Conservation (phyloP, 2,888 invertebrate genomes). For the Parnassius orleans region DNA sequence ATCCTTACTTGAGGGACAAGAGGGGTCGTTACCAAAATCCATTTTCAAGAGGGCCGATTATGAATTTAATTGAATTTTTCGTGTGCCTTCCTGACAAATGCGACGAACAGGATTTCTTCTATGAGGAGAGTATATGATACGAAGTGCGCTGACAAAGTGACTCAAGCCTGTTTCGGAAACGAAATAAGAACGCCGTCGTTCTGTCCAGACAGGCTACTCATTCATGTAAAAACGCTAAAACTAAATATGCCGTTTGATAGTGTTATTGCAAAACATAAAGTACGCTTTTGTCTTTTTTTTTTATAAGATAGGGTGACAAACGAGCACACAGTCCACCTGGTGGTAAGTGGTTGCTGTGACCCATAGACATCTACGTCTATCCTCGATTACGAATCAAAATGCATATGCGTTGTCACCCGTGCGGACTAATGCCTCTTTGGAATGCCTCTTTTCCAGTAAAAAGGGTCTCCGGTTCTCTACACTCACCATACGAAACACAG, state of each 20-base stretch:
- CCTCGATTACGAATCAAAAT: too few species aligned
- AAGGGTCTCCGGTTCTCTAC: too few species aligned
- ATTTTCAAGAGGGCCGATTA: conserved; percentile 92
- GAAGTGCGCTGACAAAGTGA: conserved; percentile 37
- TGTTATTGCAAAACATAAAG: neutral
- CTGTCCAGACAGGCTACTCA: conserved; percentile 13
- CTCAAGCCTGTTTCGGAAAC: conserved; percentile 17
- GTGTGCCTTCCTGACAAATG: conserved; percentile 90
- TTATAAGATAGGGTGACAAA: too few species aligned
- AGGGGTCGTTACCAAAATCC: conserved; percentile 94
- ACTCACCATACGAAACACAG: too few species aligned
- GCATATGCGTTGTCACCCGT: too few species aligned
- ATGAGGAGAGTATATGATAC: conserved; percentile 82
- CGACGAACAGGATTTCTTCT: conserved; percentile 86
- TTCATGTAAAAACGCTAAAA: conserved; percentile 16
- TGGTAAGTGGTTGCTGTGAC: too few species aligned
- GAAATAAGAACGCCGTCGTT: conserved; percentile 5
- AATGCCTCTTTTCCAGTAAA: too few species aligned
- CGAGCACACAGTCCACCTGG: too few species aligned
- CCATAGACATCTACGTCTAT: too few species aligned
- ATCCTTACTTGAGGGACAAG: conserved; percentile 93
- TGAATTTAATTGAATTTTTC: conserved; percentile 95
- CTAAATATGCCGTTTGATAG: conserved; percentile 22
- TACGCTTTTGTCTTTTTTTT: too few species aligned
- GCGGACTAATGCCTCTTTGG: too few species aligned